These are phyloP conservation scores for Callipepla squamata DNA, from an alignment of 2,113 vertebrate species.

Conservation along the genomic window DNA sequence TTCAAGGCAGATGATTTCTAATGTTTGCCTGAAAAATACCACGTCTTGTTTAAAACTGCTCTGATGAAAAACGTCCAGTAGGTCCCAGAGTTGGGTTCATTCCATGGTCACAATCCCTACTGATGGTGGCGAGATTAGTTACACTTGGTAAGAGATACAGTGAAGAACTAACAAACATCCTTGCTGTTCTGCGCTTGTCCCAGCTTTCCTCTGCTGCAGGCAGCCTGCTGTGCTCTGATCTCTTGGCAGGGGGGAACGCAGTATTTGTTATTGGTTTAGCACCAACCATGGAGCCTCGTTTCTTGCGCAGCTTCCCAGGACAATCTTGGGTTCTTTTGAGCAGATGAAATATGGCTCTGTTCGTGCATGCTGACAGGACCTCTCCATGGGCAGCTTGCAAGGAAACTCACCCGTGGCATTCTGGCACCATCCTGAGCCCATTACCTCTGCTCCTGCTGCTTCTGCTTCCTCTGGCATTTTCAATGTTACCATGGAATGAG, in stretches of 20 bases:
- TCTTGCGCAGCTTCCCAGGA: background rate
- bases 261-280: constrained; percentile 25
- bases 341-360: constrained; percentile 33
- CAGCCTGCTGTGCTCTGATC: background rate
- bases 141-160: background rate
- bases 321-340: background rate
- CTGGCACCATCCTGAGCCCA: constrained; percentile 41
- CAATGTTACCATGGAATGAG: background rate
- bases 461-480: constrained; percentile 33
- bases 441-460: constrained; percentile 44
- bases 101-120: background rate
- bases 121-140: background rate
- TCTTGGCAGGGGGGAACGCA: background rate
- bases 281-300: background rate
- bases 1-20: background rate
- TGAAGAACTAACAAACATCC: constrained; percentile 10
- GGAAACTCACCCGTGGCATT: constrained; percentile 30
- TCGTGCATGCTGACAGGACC: background rate
- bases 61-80: background rate
- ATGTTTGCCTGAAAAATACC: background rate
- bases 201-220: background rate
- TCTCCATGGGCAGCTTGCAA: constrained; percentile 30
- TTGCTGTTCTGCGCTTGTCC: background rate
- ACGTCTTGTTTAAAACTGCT: background rate
- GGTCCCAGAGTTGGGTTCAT: background rate